Conservation (phyloP, 2,113 vertebrate species). For the Rattus norvegicus region GRCr8 NC_086024.1:74279001-74279500, state of each 20-base stretch:
- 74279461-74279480: neutral
- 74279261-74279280: neutral
- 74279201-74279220: neutral
- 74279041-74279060: slow-evolving; percentile 35
- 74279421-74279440: too few species aligned
- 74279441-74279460: neutral
- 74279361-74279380: neutral
- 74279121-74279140: neutral
- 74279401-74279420: neutral
- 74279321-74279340: neutral
- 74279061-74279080: neutral
- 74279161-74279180: slow-evolving; percentile 58
- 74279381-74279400: neutral
- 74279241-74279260: neutral
- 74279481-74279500: neutral
- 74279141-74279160: slow-evolving; percentile 13
- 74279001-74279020: slow-evolving; percentile 27
- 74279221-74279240: neutral
- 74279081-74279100: slow-evolving; percentile 24
- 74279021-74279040: neutral
- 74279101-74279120: neutral
- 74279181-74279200: neutral
- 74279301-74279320: neutral
- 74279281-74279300: neutral
- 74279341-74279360: neutral